Evolutionary conservation across 2,113 vertebrate species (phyloP), one percentile per base, ranked within the genome.

Genomic region (Cricetomys ansorgei): DNA sequence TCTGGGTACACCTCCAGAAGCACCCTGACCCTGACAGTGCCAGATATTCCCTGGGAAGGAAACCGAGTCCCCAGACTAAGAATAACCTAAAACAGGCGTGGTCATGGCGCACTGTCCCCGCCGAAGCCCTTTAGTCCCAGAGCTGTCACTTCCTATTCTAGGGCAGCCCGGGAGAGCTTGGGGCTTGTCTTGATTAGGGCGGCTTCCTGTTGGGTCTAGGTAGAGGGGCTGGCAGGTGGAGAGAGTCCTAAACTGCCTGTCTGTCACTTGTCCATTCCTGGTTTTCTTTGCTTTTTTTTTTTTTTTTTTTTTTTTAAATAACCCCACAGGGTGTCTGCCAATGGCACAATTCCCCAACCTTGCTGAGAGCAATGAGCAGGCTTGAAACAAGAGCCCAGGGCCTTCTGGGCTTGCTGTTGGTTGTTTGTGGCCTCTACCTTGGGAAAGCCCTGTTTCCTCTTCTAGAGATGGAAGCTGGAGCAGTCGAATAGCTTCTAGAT

Each of bases 21-120:
- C 13, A 27, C n/a, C 77, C 55, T 34, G 70, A 62, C 25, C 50
- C 67, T 17, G 5, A 19, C 16, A 25, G 62, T 16, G 64, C 13
- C 67, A 64, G 37, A 13, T 15, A 34, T 37, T 62, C n/a, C 43
- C 79, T 65, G 62, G 80, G 65, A 10, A n/a, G 92, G 27, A 53
- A 62, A 11, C 2, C 4, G 64, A 19, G 21, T 21, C 43, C 43
- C 81, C 85, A 16, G 31, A 23, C 27, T 3, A 48, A 87, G 79
- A 65, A 50, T 12, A 29, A 4, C 1, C 21, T 59, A 79, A 76
- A 57, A 10, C 45, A 96, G n/a, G 50, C 3, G 11, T 69, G 1
- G 13, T 29, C 62, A 10, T 2, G 15, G 43, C 48, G 25, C 1
- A 2, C 13, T 23, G 10, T 2, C 9, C 11, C 15, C 2, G 23